These are phyloP conservation scores for Lethrus apterus DNA, from an alignment of 1,140 invertebrate genomes.

Conservation along the genomic window DNA sequence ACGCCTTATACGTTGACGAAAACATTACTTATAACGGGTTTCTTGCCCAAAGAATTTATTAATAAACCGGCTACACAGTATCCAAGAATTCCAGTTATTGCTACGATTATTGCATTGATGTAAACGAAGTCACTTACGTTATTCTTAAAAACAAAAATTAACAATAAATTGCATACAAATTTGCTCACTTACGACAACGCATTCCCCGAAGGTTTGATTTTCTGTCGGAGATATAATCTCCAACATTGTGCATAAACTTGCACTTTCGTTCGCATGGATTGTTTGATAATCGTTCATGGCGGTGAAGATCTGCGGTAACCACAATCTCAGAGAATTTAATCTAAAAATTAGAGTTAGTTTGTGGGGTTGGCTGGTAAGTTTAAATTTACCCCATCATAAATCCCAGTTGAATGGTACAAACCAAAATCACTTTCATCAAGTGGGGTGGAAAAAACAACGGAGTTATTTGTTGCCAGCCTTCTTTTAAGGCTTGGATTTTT, in stretches of 20 bases:
- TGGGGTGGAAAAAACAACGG: slow-evolving; percentile 26
- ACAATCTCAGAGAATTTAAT: slow-evolving; percentile 47
- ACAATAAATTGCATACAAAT: not conserved
- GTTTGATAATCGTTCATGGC: slow-evolving; percentile 40
- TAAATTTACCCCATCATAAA: slow-evolving; percentile 25
- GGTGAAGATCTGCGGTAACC: slow-evolving; percentile 57
- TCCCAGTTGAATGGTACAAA: slow-evolving; percentile 24
- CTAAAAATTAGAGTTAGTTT: no score
- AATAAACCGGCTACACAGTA: slow-evolving; percentile 20
- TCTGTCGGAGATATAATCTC: slow-evolving; percentile 19
- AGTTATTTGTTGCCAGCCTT: slow-evolving; percentile 23
- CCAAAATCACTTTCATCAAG: slow-evolving; percentile 21
- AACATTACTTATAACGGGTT: slow-evolving; percentile 20
- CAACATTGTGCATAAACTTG: slow-evolving; percentile 28
- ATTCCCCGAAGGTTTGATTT: slow-evolving; percentile 1
- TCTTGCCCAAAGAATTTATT: slow-evolving; percentile 25
- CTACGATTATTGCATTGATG: slow-evolving; percentile 29
- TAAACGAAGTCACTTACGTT: slow-evolving; percentile 24
- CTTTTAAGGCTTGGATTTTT: slow-evolving; percentile 21
- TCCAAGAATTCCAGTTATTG: slow-evolving; percentile 14
- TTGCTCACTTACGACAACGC: not conserved
- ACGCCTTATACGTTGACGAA: not conserved
- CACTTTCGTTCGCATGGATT: slow-evolving; percentile 15
- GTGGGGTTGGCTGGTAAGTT: not conserved
- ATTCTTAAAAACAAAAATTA: slow-evolving; percentile 19